A percentile compares a stretch with the other conserved stretches of the same genome.
Conservation (phyloP, 2,113 vertebrate species). For the Paramormyrops kingsleyae region DNA sequence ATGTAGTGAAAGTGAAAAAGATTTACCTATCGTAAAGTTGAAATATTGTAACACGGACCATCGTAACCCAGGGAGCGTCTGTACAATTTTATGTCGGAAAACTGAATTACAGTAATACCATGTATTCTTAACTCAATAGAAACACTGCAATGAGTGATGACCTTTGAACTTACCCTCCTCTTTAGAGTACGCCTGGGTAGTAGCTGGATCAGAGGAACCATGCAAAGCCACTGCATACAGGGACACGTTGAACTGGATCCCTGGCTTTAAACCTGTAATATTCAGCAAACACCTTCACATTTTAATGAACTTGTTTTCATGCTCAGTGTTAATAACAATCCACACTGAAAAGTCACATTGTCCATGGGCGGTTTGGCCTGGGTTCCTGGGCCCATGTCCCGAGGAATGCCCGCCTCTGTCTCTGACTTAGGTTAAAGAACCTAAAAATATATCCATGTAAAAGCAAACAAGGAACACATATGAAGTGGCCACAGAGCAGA, state of each 20-base stretch:
- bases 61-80: background rate
- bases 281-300: background rate
- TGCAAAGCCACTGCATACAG: constrained; percentile 51
- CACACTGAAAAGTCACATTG: background rate
- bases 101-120: background rate
- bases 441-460: background rate
- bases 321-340: background rate
- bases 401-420: background rate
- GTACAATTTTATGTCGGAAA: background rate
- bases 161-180: constrained; percentile 45
- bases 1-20: background rate
- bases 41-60: background rate
- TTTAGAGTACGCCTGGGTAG: constrained; percentile 45
- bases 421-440: background rate
- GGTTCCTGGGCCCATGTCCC: background rate
- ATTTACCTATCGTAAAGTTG: background rate
- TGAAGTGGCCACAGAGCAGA: background rate
- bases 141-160: background rate
- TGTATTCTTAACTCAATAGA: background rate
- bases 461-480: background rate
- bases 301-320: background rate
- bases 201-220: constrained; percentile 49
- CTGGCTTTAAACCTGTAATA: constrained; percentile 47
- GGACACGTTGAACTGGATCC: constrained; percentile 52
- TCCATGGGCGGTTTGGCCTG: background rate